phyloP scores from a whole-genome alignment of 2,113 vertebrate genomes.

The Papio anubis region DNA sequence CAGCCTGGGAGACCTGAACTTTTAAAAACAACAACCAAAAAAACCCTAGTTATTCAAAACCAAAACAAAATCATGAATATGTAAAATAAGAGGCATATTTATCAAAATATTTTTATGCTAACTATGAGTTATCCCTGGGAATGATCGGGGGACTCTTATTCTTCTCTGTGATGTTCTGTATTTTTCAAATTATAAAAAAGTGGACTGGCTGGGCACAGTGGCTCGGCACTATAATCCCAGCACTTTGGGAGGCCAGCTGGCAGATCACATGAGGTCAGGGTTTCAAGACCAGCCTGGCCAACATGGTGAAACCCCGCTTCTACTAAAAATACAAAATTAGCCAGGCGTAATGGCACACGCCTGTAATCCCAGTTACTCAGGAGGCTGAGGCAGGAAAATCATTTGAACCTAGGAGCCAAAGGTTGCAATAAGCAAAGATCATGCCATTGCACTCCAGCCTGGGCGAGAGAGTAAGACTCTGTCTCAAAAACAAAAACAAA shows the following conservation, averaged over 20 bases:
- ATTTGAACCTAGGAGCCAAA: not conserved
- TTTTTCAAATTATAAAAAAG: not conserved
- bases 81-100: not conserved
- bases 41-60: not conserved
- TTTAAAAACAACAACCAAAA: not conserved
- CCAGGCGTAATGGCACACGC: fast-evolving
- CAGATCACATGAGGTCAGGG: too few species aligned
- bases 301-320: not conserved
- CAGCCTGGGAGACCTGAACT: too few species aligned
- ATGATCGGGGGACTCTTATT: not conserved
- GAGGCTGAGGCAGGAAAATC: not conserved
- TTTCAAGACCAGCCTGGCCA: not conserved
- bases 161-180: not conserved
- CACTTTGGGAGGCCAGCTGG: too few species aligned
- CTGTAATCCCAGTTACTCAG: not conserved
- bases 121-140: not conserved
- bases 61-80: not conserved
- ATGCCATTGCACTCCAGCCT: not conserved
- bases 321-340: not conserved
- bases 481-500: not conserved
- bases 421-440: not conserved
- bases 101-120: conserved; percentile 18
- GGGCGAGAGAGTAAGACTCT: not conserved
- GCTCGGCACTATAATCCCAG: too few species aligned
- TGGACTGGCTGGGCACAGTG: too few species aligned